Percentiles rank a stretch among this genome's conserved stretches.
These are phyloP conservation scores for Lycodopsis pacificus DNA, from an alignment of 2,797 vertebrate genomes.

Conservation along the genomic window DNA sequence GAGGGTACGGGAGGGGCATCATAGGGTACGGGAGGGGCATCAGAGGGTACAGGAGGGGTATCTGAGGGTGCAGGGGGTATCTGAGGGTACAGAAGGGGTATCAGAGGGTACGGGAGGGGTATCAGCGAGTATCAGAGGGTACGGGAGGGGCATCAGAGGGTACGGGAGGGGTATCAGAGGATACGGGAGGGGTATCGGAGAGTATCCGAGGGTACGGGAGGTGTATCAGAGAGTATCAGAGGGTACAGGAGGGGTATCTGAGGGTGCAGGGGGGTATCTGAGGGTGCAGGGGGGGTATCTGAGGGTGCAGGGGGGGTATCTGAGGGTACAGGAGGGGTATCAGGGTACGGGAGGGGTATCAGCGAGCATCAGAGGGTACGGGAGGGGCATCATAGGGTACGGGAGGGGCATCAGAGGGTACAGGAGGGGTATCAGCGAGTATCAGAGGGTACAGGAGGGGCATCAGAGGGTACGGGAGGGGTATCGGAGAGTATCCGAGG, in stretches of 20 bases:
- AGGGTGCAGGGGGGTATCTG: no score
- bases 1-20: background rate
- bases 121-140: no score
- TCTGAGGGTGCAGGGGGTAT: background rate
- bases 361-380: background rate
- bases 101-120: background rate
- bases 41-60: background rate
- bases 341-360: background rate
- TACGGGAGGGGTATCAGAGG: background rate
- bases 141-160: background rate
- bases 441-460: background rate
- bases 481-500: background rate
- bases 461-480: background rate
- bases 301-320: background rate
- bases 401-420: no score
- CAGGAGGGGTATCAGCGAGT: background rate
- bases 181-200: background rate
- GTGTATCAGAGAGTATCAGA: background rate
- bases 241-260: background rate
- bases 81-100: background rate
- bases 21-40: background rate
- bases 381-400: no score
- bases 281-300: no score
- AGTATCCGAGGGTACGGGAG: background rate
- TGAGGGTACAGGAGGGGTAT: background rate